A percentile compares a stretch with the other conserved stretches of the same genome.
phyloP scores from a whole-genome alignment of 2,113 vertebrate genomes.

The Amblyornis subalaris region DNA sequence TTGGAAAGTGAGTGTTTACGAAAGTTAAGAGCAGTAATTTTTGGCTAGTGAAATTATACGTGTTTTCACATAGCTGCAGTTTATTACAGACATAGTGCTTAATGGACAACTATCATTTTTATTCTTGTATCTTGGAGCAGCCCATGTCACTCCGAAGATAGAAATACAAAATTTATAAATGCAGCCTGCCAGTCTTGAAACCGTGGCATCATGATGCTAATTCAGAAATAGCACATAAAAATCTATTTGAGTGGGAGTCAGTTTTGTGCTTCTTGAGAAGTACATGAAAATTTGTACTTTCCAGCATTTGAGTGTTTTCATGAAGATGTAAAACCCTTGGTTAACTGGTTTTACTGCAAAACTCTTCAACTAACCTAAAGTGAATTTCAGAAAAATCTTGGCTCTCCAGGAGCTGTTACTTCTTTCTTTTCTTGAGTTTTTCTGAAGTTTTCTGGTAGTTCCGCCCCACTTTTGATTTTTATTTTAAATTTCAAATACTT shows the following conservation, averaged over 20 bases:
- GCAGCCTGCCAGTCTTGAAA: not conserved
- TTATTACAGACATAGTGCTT: not conserved
- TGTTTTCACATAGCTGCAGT: not conserved
- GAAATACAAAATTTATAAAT: not conserved
- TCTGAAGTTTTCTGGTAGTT: not conserved
- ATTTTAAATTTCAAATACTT: not conserved
- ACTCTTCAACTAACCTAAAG: not conserved
- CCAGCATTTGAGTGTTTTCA: not conserved
- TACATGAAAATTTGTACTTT: not conserved
- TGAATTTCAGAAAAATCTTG: not conserved
- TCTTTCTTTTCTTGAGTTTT: not conserved
- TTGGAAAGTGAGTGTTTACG: not conserved
- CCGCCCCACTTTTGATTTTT: fast-evolving
- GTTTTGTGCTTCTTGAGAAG: not conserved
- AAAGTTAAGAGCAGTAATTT: not conserved
- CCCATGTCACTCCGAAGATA: not conserved
- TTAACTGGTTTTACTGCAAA: not conserved
- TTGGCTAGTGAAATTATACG: not conserved
- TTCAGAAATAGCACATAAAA: not conserved
- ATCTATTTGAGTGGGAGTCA: not conserved
- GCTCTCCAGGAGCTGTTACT: not conserved
- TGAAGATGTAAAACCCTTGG: not conserved
- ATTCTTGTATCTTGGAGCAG: not conserved
- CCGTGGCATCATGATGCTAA: not conserved
- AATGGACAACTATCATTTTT: not conserved